Conservation (phyloP, 1,140 invertebrate species). For the Melipona quadrifasciata region DNA sequence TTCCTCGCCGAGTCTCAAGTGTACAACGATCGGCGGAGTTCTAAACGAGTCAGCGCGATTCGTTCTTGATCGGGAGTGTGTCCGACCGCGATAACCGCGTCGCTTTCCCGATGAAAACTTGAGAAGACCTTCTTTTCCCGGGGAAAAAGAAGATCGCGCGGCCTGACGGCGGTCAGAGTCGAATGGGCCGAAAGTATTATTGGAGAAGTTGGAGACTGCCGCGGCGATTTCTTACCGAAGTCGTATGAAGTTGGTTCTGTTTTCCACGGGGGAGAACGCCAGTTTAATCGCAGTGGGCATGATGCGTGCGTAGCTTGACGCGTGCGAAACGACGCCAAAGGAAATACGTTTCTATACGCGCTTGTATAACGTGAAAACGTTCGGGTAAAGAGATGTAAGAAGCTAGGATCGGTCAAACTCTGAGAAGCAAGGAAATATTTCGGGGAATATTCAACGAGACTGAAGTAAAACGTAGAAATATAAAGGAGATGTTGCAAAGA, state of each 20-base stretch:
- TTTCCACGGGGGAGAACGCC: not conserved
- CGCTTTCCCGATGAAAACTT: slow-evolving; percentile 55
- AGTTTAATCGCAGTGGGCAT: not conserved
- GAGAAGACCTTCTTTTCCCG: slow-evolving; percentile 42
- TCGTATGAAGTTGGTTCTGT: slow-evolving; percentile 32
- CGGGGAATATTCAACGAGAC: not conserved
- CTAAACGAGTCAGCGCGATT: slow-evolving; percentile 63
- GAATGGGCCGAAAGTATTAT: slow-evolving; percentile 55
- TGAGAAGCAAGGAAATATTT: not conserved
- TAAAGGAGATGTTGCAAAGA: not conserved
- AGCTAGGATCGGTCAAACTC: not conserved
- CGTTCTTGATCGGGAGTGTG: slow-evolving; percentile 33
- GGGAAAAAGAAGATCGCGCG: slow-evolving; percentile 7
- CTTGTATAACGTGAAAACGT: not conserved
- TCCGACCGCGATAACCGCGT: slow-evolving; percentile 46
- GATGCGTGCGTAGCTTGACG: not conserved
- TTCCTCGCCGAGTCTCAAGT: slow-evolving; percentile 25
- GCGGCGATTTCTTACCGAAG: slow-evolving; percentile 46
- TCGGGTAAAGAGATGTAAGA: too few relatives aligned
- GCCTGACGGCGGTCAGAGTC: not conserved
- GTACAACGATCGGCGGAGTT: slow-evolving; percentile 35
- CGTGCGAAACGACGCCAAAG: not conserved
- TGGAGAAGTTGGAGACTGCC: slow-evolving; percentile 52
- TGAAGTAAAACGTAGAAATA: not conserved
- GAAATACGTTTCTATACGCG: not conserved